A percentile compares a stretch with the other conserved stretches of the same genome.
These are phyloP conservation scores for Drosophila pallidifrons DNA, from an alignment of 1,140 invertebrate genomes.

Conservation along the genomic window DNA sequence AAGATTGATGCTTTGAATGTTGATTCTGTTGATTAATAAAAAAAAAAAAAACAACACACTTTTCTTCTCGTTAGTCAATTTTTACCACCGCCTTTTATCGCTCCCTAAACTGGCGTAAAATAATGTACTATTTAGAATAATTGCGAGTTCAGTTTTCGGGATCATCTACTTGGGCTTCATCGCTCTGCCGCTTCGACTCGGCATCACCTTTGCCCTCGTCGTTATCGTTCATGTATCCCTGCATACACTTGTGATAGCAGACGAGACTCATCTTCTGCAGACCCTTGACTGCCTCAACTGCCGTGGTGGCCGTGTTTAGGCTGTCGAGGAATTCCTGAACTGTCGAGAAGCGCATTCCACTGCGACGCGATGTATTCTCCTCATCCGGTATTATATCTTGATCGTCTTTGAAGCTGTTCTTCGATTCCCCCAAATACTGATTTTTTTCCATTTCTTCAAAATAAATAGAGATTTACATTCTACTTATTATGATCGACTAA, in stretches of 20 bases:
- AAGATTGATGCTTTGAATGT: too few species aligned
- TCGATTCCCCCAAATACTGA: neutral
- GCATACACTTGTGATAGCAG: constrained; percentile 35
- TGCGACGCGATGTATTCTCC: constrained; percentile 17
- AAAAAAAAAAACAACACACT: too few species aligned
- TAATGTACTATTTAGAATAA: too few species aligned
- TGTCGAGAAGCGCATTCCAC: constrained; percentile 37
- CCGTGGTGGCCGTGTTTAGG: constrained; percentile 43
- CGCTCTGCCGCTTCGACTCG: neutral
- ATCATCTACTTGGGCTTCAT: neutral
- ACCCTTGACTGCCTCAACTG: constrained; percentile 24
- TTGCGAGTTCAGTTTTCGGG: neutral
- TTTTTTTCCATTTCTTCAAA: constrained; percentile 11
- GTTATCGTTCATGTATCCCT: neutral
- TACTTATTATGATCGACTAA: too few species aligned
- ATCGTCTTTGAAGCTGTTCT: constrained; percentile 22
- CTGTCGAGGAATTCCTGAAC: constrained; percentile 50
- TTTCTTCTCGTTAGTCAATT: too few species aligned
- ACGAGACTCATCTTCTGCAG: constrained; percentile 31
- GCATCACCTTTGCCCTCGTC: constrained; percentile 6
- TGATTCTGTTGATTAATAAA: too few species aligned
- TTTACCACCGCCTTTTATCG: too few species aligned
- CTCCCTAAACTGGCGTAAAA: too few species aligned
- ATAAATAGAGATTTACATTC: too few species aligned
- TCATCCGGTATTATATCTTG: neutral